phyloP scores from a whole-genome alignment of 2,888 invertebrate genomes.

The Lasioglossum lativentre region DNA sequence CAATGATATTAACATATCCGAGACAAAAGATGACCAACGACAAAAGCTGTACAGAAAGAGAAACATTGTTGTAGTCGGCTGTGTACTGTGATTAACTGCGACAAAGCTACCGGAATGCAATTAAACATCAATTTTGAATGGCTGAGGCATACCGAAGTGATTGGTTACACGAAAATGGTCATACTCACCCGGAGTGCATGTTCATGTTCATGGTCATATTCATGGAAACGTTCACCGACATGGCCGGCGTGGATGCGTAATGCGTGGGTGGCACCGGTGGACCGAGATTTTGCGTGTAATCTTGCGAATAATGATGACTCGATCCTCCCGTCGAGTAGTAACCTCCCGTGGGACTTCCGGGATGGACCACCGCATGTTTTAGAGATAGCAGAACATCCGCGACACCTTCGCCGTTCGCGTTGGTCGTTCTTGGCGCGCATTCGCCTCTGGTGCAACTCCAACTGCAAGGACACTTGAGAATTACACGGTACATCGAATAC shows the following conservation, averaged over 20 bases:
- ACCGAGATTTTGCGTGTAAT: constrained; percentile 80
- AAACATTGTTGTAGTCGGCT: neutral
- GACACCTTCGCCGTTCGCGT: constrained; percentile 89
- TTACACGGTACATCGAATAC: constrained; percentile 55
- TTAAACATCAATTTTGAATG: neutral
- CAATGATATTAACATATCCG: neutral
- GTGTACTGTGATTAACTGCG: neutral
- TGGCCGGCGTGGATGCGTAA: constrained; percentile 89
- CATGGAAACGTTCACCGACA: constrained; percentile 99
- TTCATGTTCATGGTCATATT: constrained; percentile 97
- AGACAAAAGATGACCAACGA: neutral
- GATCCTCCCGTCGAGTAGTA: constrained; percentile 81
- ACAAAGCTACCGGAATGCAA: neutral
- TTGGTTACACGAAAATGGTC: too few species aligned
- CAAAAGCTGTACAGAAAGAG: neutral
- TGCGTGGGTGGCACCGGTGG: constrained; percentile 85
- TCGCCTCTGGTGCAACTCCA: constrained; percentile 83
- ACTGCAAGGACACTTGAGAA: constrained; percentile 72
- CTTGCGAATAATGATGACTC: constrained; percentile 78
- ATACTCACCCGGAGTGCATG: constrained; percentile 82
- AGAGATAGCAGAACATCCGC: constrained; percentile 95
- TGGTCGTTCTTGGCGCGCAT: constrained; percentile 85
- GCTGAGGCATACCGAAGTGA: neutral
- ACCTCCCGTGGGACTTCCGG: constrained; percentile 86
- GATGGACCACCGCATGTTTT: constrained; percentile 95